These are phyloP conservation scores for Falco novaeseelandiae DNA, from an alignment of 2,797 vertebrate genomes.

Conservation along the genomic window DNA sequence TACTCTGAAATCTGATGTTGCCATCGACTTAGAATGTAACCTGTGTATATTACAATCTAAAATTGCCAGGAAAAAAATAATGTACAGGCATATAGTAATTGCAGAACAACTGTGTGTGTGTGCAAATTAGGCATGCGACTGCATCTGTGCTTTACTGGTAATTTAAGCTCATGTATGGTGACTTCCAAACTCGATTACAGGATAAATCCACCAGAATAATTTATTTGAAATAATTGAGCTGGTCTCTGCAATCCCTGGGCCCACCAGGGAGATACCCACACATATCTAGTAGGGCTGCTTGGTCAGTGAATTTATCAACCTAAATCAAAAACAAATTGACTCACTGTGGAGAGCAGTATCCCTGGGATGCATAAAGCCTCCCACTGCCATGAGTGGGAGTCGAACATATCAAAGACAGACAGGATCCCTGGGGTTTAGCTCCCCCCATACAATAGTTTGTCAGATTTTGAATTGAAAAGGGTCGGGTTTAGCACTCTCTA, in stretches of 20 bases:
- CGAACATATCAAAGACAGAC: background rate
- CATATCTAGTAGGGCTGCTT: background rate
- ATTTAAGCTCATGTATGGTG: background rate
- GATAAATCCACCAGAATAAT: background rate
- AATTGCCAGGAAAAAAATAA: background rate
- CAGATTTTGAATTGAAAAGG: constrained; percentile 60
- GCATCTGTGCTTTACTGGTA: background rate
- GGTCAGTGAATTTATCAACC: background rate
- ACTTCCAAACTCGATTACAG: background rate
- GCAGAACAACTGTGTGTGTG: background rate
- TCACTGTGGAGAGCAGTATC: background rate
- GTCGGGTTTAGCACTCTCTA: constrained; percentile 56
- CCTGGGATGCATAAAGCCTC: background rate
- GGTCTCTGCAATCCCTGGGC: background rate
- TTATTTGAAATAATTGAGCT: background rate
- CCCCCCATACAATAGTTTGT: constrained; percentile 50
- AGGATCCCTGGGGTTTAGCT: constrained; percentile 17
- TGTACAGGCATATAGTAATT: background rate
- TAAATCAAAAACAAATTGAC: background rate
- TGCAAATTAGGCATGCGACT: background rate
- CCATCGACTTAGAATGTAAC: background rate
- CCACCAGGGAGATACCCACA: background rate
- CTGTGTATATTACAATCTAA: background rate
- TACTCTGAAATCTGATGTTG: constrained; percentile 18
- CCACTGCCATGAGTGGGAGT: constrained; percentile 49